Evolutionary conservation across 2,888 invertebrate genomes (phyloP).

Genomic region (Venustoraphidia nigricollis): DNA sequence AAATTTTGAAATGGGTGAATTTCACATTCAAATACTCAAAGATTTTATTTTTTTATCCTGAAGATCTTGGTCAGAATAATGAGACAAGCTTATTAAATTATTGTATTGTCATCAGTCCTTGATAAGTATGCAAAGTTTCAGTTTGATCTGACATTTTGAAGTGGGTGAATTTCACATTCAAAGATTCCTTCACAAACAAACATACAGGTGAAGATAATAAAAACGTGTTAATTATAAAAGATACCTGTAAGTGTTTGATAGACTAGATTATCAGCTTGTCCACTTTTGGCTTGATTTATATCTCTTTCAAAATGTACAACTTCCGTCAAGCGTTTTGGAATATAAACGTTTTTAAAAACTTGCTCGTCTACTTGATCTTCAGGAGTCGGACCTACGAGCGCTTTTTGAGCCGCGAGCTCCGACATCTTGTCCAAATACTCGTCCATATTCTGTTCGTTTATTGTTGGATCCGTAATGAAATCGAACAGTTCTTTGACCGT

Average conservation of each 20-base stretch:
- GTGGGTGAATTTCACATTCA: too few relatives aligned
- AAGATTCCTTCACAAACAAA: too few relatives aligned
- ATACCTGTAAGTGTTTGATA: slow-evolving; percentile 63
- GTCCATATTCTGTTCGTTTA: slow-evolving; percentile 69
- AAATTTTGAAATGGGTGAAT: too few relatives aligned
- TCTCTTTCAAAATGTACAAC: slow-evolving; percentile 79
- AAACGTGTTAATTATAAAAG: too few relatives aligned
- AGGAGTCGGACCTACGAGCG: slow-evolving; percentile 48
- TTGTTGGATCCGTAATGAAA: slow-evolving; percentile 84
- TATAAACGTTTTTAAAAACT: slow-evolving; percentile 85
- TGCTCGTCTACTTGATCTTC: slow-evolving; percentile 75
- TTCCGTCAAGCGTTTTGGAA: slow-evolving; percentile 84
- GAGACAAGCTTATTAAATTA: too few relatives aligned
- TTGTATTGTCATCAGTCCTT: too few relatives aligned
- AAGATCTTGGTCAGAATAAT: too few relatives aligned
- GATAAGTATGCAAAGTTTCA: too few relatives aligned
- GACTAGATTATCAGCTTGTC: slow-evolving; percentile 53
- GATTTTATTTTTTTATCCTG: too few relatives aligned
- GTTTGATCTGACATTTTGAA: too few relatives aligned
- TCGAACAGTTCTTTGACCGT: slow-evolving; percentile 85
- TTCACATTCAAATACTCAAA: too few relatives aligned
- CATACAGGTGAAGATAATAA: too few relatives aligned
- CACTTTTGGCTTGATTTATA: slow-evolving; percentile 61
- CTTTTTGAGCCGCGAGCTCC: slow-evolving; percentile 44
- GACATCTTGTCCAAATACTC: slow-evolving; percentile 60